Evolutionary conservation across 2,113 vertebrate genomes (phyloP), one percentile per base, ranked within the genome.

Genomic region (Crotalus helleri): DNA sequence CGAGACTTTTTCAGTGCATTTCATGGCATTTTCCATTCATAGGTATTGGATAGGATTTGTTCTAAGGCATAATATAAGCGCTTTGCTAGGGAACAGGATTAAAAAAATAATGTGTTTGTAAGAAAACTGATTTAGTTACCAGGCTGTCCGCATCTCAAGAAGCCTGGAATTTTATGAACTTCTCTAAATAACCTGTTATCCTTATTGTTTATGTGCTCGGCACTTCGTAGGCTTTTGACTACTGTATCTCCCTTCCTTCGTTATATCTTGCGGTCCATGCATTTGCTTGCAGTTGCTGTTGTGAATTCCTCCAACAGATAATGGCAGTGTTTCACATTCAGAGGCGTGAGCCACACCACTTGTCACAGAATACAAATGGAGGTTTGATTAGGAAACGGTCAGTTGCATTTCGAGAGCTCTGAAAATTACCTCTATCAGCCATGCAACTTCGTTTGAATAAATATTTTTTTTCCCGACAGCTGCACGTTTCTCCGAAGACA

Each of bases 331-430:
- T 98, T 98, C 97, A 95, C 95, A 98, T 98, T 98, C 97, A 0
- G 7, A 97, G 93, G 97, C 96, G 96, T 21, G 74, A 97, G 94
- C 96, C 95, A 29, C 0, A 23, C 88, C 87, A 94, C 91, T 93
- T 46, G 90, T 92, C 93, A 91, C 90, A 95, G 98, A 97, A 98
- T 98, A 98, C 96, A 98, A 98, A 98, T 98, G 96, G 95, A 97
- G 95, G 95, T 97, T 98, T 98, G 97, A 98, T 98, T 98, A 98
- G 98, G 97, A 96, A 96, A 95, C 96, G 98, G 98, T 98, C 98
- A 98, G 96, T 92, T 96, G 97, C 97, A 98, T 97, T 98, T 98
- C 96, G 97, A 98, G 96, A 97, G 96, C 96, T 98, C 94, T 0
- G 17, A 97, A 98, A 98, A 98, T 98, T 98, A 97, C 97, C 96